phyloP scores from a whole-genome alignment of 2,888 invertebrate species.

The Chesias legatella region DNA sequence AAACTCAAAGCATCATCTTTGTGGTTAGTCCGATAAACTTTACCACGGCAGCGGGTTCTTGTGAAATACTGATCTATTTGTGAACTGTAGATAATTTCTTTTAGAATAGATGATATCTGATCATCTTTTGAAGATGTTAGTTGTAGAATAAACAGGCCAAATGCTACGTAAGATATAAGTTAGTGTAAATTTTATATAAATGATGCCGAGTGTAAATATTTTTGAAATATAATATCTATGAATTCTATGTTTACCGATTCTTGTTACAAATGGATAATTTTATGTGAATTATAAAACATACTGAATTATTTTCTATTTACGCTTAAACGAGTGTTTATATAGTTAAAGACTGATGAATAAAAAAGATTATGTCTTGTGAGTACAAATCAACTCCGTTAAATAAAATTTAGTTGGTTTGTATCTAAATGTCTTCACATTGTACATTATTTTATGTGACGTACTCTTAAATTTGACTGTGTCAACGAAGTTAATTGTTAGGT shows the following conservation, averaged over 20 bases:
- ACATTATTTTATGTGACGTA: background rate
- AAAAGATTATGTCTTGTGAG: conserved; percentile 33
- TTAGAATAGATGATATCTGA: conserved; percentile 15
- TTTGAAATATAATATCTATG: too few species aligned
- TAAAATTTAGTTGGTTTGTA: conserved; percentile 15
- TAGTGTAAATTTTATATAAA: background rate
- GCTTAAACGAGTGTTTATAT: conserved; percentile 30
- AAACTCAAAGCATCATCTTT: too few species aligned
- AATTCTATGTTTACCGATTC: too few species aligned
- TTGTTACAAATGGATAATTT: too few species aligned
- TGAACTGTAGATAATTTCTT: background rate
- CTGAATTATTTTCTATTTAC: background rate
- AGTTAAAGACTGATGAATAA: conserved; percentile 66
- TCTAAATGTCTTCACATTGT: background rate
- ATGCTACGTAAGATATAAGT: conserved; percentile 28
- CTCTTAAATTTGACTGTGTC: conserved; percentile 22
- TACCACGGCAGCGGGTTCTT: too few species aligned
- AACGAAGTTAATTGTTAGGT: conserved; percentile 25
- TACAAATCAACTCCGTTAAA: conserved; percentile 24
- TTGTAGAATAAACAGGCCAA: conserved; percentile 54
- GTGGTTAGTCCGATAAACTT: too few species aligned
- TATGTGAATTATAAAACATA: background rate
- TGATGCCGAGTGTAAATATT: conserved; percentile 21
- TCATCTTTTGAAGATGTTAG: conserved; percentile 37
- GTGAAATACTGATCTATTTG: background rate